These are phyloP conservation scores for Adelges cooleyi DNA, from an alignment of 1,140 invertebrate species.

Conservation along the genomic window DNA sequence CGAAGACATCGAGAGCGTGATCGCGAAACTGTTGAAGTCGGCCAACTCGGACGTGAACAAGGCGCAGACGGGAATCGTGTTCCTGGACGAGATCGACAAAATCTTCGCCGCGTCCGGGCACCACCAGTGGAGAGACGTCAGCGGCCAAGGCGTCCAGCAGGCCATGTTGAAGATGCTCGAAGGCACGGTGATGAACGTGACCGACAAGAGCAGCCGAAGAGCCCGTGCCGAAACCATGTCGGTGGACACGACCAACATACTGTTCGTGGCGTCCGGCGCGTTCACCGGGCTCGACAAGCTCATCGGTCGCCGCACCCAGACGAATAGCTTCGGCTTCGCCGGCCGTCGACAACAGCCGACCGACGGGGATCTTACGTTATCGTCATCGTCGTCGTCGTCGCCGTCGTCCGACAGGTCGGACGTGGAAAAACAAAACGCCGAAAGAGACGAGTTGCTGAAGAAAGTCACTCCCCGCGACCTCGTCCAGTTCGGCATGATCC, in stretches of 20 bases:
- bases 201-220: slow-evolving; percentile 86
- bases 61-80: slow-evolving; percentile 97
- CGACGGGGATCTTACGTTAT: too few species aligned
- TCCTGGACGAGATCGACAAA: slow-evolving; percentile 99
- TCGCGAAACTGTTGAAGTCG: slow-evolving; percentile 93
- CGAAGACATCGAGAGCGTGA: slow-evolving; percentile 99
- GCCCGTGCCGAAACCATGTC: slow-evolving; percentile 87
- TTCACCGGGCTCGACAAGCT: slow-evolving; percentile 94
- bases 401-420: too few species aligned
- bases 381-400: too few species aligned
- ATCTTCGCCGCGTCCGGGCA: slow-evolving; percentile 96
- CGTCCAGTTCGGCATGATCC: slow-evolving; percentile 96
- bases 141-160: slow-evolving; percentile 96
- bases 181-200: slow-evolving; percentile 95
- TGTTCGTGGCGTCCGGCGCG: slow-evolving; percentile 96
- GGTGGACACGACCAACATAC: slow-evolving; percentile 97
- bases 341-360: too few species aligned
- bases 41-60: slow-evolving; percentile 93
- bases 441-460: slow-evolving; percentile 66
- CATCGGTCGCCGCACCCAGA: slow-evolving; percentile 81
- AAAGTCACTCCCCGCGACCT: slow-evolving; percentile 93
- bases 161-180: slow-evolving; percentile 95
- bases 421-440: slow-evolving; percentile 56
- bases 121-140: slow-evolving; percentile 91
- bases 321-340: too few species aligned